A percentile compares a stretch with the other conserved stretches of the same genome.
Evolutionary conservation across 2,888 invertebrate genomes (phyloP).

Genomic region (Byasa hedistus): DNA sequence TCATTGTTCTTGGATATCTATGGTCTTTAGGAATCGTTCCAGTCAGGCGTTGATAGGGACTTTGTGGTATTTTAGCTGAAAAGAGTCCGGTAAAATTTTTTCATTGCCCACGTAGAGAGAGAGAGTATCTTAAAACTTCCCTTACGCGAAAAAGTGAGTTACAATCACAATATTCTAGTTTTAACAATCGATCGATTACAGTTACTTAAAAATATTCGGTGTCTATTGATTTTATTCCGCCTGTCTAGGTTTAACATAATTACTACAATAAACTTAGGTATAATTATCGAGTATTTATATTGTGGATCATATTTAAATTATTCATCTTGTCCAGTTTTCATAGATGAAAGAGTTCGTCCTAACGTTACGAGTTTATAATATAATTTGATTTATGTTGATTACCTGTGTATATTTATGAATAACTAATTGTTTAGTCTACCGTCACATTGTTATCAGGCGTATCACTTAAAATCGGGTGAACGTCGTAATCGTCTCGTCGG

Average conservation of each 20-base stretch:
- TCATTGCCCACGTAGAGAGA: too few relatives aligned
- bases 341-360: background rate
- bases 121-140: too few relatives aligned
- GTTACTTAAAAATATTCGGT: background rate
- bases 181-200: background rate
- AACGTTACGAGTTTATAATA: background rate
- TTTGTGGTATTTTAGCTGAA: too few relatives aligned
- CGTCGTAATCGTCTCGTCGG: too few relatives aligned
- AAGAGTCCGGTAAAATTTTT: too few relatives aligned
- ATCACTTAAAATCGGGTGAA: too few relatives aligned
- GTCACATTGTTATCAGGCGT: too few relatives aligned
- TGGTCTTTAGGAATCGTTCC: too few relatives aligned
- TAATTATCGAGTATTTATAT: background rate
- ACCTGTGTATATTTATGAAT: background rate
- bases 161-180: background rate
- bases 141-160: background rate
- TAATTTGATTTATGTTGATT: background rate
- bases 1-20: too few relatives aligned
- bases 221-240: slow-evolving; percentile 23
- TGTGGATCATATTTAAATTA: background rate
- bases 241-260: slow-evolving; percentile 17
- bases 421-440: too few relatives aligned
- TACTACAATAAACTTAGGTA: background rate
- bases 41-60: too few relatives aligned
- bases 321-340: background rate